These are phyloP conservation scores for Chaetops frenatus DNA, from an alignment of 2,113 vertebrate genomes.

Conservation along the genomic window DNA sequence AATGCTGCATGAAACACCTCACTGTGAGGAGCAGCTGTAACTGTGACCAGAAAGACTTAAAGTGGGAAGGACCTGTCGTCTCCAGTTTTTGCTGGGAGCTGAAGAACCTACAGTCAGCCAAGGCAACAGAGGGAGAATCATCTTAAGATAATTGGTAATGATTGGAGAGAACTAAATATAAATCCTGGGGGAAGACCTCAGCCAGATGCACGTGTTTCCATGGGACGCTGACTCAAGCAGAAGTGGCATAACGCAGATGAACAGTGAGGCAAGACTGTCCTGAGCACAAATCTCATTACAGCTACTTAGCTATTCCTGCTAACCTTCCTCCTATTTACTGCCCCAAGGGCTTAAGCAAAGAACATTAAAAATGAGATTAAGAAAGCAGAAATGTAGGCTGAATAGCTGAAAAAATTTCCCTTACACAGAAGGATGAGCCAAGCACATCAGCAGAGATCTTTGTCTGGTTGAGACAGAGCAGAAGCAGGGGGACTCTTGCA, in stretches of 20 bases:
- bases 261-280: not conserved
- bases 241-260: not conserved
- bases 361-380: conserved; percentile 41
- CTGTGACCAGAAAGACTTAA: not conserved
- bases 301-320: conserved; percentile 37
- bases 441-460: not conserved
- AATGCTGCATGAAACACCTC: not conserved
- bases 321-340: conserved; percentile 35
- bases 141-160: not conserved
- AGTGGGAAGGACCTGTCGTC: not conserved
- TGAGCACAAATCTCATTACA: conserved; percentile 50
- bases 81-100: not conserved
- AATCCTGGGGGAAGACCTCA: conserved; percentile 45
- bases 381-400: conserved; percentile 24
- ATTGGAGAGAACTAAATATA: conserved; percentile 52
- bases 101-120: not conserved
- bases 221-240: conserved; percentile 39
- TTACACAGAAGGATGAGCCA: not conserved
- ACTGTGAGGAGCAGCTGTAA: not conserved
- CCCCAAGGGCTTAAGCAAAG: conserved; percentile 29
- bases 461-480: not conserved
- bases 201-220: not conserved
- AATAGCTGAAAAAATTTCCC: not conserved
- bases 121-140: not conserved
- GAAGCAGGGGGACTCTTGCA: not conserved